These are phyloP conservation scores for Macquaria australasica DNA, from an alignment of 2,113 vertebrate species.

Conservation along the genomic window DNA sequence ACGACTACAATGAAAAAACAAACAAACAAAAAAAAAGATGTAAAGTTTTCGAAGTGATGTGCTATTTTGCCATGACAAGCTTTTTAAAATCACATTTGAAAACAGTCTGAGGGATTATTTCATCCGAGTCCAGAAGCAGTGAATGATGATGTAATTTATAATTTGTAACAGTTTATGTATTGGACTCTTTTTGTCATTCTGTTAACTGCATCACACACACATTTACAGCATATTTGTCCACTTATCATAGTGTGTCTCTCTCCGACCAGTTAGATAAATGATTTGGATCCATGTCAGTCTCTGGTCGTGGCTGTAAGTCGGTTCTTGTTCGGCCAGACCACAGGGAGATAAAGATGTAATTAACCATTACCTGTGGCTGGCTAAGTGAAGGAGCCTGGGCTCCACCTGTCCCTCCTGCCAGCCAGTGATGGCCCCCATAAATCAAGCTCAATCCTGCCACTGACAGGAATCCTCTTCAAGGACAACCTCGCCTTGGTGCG, in stretches of 20 bases:
- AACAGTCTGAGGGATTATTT: slow-evolving; percentile 60
- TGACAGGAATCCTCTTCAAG: slow-evolving; percentile 85
- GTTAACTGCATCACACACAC: slow-evolving; percentile 71
- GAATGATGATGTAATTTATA: slow-evolving; percentile 80
- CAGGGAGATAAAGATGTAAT: slow-evolving; percentile 83
- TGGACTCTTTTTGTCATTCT: slow-evolving; percentile 66
- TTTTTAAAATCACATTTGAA: slow-evolving; percentile 82
- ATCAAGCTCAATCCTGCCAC: slow-evolving; percentile 81
- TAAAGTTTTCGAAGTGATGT: slow-evolving; percentile 84
- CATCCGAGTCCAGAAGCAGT: slow-evolving; percentile 68
- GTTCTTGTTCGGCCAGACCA: slow-evolving; percentile 68
- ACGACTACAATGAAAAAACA: slow-evolving; percentile 46
- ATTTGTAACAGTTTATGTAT: slow-evolving; percentile 70
- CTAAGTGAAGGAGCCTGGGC: slow-evolving; percentile 74
- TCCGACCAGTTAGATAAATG: slow-evolving; percentile 68
- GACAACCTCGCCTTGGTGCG: slow-evolving; percentile 72
- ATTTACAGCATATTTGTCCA: slow-evolving; percentile 61
- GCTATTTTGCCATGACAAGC: slow-evolving; percentile 84
- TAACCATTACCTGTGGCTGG: slow-evolving; percentile 79
- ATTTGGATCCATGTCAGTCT: slow-evolving; percentile 68
- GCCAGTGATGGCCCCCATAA: slow-evolving; percentile 80
- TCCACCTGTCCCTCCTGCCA: slow-evolving; percentile 78
- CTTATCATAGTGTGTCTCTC: slow-evolving; percentile 60
- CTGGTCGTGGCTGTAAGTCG: slow-evolving; percentile 60
- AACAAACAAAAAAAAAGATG: slow-evolving; percentile 54